phyloP scores from a whole-genome alignment of 1,140 invertebrate species.

The Samia ricini region DNA sequence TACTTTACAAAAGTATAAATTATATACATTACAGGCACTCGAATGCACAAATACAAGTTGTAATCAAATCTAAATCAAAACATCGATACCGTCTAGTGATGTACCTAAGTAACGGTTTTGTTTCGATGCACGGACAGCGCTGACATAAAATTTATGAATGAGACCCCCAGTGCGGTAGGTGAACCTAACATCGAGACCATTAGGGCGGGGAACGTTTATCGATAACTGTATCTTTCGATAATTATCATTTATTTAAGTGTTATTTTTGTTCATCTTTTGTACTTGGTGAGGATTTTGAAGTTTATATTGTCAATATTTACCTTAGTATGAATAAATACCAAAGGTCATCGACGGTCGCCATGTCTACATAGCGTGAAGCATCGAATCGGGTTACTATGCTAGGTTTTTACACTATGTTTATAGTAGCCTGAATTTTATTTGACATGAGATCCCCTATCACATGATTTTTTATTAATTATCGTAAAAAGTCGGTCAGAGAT shows the following conservation, averaged over 20 bases:
- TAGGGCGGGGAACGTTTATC: conserved; percentile 11
- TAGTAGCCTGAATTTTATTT: no score
- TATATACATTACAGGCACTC: neutral
- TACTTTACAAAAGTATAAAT: no score
- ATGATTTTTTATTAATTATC: no score
- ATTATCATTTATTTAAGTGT: neutral
- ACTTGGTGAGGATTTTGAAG: neutral
- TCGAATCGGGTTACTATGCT: no score
- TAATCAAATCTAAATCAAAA: conserved; percentile 20
- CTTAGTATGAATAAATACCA: no score
- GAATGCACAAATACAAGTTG: neutral
- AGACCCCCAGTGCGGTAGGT: conserved; percentile 49
- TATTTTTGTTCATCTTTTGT: neutral
- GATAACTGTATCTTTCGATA: conserved; percentile 15
- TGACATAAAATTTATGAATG: conserved; percentile 52
- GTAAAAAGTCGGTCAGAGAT: no score
- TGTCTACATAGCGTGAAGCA: no score
- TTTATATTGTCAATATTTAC: no score
- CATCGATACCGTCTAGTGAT: conserved; percentile 34
- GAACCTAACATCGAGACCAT: conserved; percentile 13
- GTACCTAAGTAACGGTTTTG: conserved; percentile 40
- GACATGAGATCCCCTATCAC: no score
- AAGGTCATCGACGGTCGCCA: no score
- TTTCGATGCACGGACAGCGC: conserved; percentile 14
- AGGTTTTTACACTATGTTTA: no score